Percentiles rank a stretch among this genome's conserved stretches.
Evolutionary conservation across 2,113 vertebrate species (phyloP).

Genomic region (Connochaetes taurinus): DNA sequence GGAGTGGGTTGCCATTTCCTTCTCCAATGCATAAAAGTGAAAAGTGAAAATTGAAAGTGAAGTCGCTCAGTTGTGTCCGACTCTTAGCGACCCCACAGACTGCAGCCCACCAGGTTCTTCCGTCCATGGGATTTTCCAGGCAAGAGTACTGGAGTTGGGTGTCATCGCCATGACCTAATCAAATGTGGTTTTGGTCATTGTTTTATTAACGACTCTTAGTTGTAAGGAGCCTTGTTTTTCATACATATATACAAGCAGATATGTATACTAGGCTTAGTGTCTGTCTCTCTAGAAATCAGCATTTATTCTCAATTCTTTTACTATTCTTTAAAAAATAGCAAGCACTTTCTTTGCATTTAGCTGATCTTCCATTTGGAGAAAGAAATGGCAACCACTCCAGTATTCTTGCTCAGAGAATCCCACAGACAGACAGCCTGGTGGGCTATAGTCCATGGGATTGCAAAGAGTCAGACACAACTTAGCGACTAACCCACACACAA

Average conservation of each 20-base stretch:
- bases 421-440: neutral
- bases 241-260: neutral
- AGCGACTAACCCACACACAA: neutral
- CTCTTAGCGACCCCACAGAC: too few species aligned
- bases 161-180: neutral
- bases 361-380: neutral
- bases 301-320: neutral
- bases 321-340: neutral
- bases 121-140: too few species aligned
- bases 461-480: neutral
- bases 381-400: neutral
- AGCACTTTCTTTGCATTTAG: neutral
- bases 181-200: neutral
- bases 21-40: too few species aligned
- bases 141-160: too few species aligned
- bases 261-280: neutral
- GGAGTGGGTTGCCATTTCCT: too few species aligned
- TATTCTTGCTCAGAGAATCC: neutral
- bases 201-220: neutral
- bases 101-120: too few species aligned
- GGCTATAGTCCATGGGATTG: neutral
- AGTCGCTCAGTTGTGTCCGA: too few species aligned
- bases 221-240: neutral
- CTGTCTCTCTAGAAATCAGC: neutral
- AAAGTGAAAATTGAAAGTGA: too few species aligned